Conservation (phyloP, 2,113 vertebrate species). For the Megaceryle maxima region DNA sequence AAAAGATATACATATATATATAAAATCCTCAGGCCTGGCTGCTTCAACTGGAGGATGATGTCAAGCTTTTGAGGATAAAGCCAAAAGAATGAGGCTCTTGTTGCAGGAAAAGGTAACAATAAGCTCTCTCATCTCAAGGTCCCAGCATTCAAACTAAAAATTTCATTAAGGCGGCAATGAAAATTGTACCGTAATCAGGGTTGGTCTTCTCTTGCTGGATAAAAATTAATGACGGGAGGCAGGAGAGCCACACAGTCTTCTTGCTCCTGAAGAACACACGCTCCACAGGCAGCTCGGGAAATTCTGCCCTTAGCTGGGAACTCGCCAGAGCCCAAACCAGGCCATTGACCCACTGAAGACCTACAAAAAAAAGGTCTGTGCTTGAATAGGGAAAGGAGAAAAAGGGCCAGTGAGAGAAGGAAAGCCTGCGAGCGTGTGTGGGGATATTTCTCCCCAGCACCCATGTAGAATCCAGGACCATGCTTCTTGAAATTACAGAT, state of each 20-base stretch:
- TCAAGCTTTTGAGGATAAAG: not conserved
- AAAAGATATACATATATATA: no score
- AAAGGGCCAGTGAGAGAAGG: not conserved
- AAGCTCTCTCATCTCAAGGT: not conserved
- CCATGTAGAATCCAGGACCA: accelerated
- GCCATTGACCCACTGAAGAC: not conserved
- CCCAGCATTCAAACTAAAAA: not conserved
- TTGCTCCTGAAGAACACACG: not conserved
- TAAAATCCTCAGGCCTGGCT: not conserved
- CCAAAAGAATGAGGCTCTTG: not conserved
- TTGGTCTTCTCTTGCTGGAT: not conserved
- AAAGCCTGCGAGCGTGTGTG: not conserved
- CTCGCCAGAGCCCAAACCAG: not conserved
- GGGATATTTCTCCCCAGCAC: not conserved
- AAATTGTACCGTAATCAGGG: not conserved
- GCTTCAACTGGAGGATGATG: not conserved
- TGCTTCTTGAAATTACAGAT: not conserved
- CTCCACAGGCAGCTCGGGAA: not conserved
- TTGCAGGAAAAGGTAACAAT: not conserved
- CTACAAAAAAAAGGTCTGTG: not conserved
- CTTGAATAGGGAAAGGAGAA: not conserved
- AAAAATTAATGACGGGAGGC: not conserved
- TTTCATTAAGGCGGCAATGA: not conserved
- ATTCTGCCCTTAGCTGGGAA: not conserved
- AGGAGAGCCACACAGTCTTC: not conserved